These are phyloP conservation scores for Ctenoplectra terminalis DNA, from an alignment of 1,140 invertebrate species.

Conservation along the genomic window DNA sequence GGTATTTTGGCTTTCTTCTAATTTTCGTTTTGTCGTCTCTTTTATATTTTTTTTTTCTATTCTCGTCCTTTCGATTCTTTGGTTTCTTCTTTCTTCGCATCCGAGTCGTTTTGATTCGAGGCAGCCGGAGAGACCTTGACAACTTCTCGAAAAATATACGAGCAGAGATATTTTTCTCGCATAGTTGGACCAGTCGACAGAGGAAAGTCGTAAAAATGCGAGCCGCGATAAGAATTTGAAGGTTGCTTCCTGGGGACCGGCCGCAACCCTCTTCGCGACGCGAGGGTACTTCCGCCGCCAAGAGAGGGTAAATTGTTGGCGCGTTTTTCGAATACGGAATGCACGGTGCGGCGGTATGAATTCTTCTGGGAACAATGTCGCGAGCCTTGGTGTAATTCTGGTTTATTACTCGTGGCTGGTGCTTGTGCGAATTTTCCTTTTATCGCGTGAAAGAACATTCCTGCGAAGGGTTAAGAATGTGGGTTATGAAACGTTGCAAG, in stretches of 20 bases:
- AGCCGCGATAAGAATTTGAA: conserved; percentile 17
- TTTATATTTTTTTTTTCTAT: not conserved
- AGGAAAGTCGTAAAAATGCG: conserved; percentile 36
- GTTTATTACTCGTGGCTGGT: too few relatives aligned
- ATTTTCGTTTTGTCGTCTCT: too few relatives aligned
- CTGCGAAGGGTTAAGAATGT: too few relatives aligned
- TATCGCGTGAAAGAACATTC: too few relatives aligned
- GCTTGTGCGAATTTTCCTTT: not conserved
- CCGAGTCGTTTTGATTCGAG: not conserved
- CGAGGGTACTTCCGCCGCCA: not conserved
- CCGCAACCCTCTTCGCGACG: not conserved
- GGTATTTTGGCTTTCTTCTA: not conserved
- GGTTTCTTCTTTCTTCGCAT: not conserved
- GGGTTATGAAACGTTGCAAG: too few relatives aligned
- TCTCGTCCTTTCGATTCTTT: not conserved
- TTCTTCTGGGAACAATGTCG: not conserved
- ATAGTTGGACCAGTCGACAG: not conserved
- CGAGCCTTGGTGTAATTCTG: too few relatives aligned
- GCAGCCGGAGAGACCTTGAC: not conserved
- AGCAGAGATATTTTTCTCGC: conserved; percentile 31
- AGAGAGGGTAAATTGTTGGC: not conserved
- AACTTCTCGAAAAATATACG: conserved; percentile 24
- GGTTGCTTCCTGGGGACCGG: not conserved
- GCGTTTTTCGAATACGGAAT: not conserved
- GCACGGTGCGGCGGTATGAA: not conserved